These are phyloP conservation scores for Ptilodon capucinus DNA, from an alignment of 2,888 invertebrate species.

Conservation along the genomic window DNA sequence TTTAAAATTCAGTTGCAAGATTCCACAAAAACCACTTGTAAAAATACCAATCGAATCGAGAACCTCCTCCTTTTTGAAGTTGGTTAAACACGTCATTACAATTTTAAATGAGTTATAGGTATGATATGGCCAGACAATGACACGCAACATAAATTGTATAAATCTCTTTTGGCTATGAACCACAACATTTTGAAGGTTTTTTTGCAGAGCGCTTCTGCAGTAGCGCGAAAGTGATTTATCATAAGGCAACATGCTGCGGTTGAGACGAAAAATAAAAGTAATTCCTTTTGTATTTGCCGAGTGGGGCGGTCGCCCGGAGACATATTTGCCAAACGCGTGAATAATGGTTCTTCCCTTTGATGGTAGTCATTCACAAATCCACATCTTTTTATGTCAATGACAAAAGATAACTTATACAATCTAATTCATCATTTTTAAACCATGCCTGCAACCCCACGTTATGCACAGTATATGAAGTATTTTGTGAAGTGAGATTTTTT, in stretches of 20 bases:
- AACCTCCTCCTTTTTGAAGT: no score
- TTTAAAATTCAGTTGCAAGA: no score
- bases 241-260: conserved; percentile 76
- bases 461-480: no score
- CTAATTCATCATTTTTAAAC: no score
- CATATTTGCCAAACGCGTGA: conserved; percentile 73
- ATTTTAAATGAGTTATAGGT: conserved; percentile 35
- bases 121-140: conserved; percentile 38
- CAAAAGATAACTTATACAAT: no score
- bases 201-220: conserved; percentile 46
- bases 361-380: conserved; percentile 36
- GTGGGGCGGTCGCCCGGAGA: conserved; percentile 52
- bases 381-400: conserved; percentile 36
- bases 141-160: conserved; percentile 49
- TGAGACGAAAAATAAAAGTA: conserved; percentile 76
- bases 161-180: conserved; percentile 61
- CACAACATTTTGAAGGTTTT: conserved; percentile 62
- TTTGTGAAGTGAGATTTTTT: no score
- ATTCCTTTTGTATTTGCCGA: conserved; percentile 75
- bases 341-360: conserved; percentile 57
- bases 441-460: no score
- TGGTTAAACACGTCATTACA: no score
- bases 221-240: conserved; percentile 76
- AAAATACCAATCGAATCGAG: no score
- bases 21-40: no score